These are phyloP conservation scores for Gyrodactylus bullatarudis DNA, from an alignment of 1,140 invertebrate genomes.

Conservation along the genomic window DNA sequence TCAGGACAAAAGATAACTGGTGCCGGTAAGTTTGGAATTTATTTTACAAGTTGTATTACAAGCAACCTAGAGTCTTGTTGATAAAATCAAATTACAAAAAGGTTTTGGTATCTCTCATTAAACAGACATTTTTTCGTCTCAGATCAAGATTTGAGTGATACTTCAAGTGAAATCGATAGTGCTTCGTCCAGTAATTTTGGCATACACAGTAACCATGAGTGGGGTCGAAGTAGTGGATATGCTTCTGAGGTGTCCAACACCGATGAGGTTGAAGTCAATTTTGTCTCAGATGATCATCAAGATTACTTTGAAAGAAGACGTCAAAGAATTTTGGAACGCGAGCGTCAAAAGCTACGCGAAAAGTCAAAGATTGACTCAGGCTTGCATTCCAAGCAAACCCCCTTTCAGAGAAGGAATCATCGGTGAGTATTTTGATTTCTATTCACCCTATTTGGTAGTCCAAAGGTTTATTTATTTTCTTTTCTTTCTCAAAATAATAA, in stretches of 20 bases:
- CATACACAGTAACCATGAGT: background rate
- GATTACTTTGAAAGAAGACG: background rate
- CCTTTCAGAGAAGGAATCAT: background rate
- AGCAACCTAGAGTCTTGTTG: too few species aligned
- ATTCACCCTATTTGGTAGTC: too few species aligned
- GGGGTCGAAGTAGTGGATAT: background rate
- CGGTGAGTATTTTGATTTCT: too few species aligned
- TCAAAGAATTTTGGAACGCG: background rate
- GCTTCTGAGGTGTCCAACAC: background rate
- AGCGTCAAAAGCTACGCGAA: background rate
- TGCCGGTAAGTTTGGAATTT: too few species aligned
- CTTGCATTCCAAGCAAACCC: background rate
- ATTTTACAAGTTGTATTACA: too few species aligned
- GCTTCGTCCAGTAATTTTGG: background rate
- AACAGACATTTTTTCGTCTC: too few species aligned
- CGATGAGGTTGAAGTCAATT: background rate
- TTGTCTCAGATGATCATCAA: background rate
- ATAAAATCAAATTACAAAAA: too few species aligned
- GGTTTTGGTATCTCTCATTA: too few species aligned
- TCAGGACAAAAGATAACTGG: too few species aligned
- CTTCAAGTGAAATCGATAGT: background rate
- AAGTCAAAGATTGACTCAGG: too few species aligned
- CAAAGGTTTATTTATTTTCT: too few species aligned
- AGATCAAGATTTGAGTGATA: background rate
- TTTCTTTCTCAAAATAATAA: too few species aligned